These are phyloP conservation scores for Drosophila imparisetae DNA, from an alignment of 2,888 invertebrate genomes.

Conservation along the genomic window DNA sequence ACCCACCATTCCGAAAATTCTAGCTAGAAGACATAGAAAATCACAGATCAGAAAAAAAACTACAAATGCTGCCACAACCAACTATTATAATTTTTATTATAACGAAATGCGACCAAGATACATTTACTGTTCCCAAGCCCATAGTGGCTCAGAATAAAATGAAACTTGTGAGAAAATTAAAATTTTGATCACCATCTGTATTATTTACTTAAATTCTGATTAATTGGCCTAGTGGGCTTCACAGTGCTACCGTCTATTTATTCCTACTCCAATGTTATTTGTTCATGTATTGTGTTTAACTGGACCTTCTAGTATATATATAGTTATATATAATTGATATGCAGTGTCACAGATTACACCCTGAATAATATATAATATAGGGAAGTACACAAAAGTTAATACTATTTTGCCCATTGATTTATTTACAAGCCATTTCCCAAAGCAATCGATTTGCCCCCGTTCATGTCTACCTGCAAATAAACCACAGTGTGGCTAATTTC, in stretches of 20 bases:
- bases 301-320: too few relatives aligned
- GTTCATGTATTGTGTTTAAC: too few relatives aligned
- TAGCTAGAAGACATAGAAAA: not conserved
- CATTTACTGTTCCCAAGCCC: not conserved
- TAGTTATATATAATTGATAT: not conserved
- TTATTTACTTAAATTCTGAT: not conserved
- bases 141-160: not conserved
- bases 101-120: not conserved
- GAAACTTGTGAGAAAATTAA: not conserved
- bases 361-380: slow-evolving; percentile 14
- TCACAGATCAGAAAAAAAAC: not conserved
- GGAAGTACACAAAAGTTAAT: not conserved
- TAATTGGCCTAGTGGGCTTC: not conserved
- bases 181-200: not conserved
- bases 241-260: not conserved
- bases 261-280: too few relatives aligned
- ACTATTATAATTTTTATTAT: not conserved
- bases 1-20: not conserved
- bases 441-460: slow-evolving; percentile 41
- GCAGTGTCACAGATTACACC: not conserved
- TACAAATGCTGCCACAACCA: not conserved
- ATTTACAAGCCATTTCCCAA: slow-evolving; percentile 43
- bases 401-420: slow-evolving; percentile 34
- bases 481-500: slow-evolving; percentile 31
- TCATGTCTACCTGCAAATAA: slow-evolving; percentile 3